Evolutionary conservation across 2,888 invertebrate genomes (phyloP), one percentile per base, ranked within the genome.

Genomic region (Chaetogeoica ovagalla): DNA sequence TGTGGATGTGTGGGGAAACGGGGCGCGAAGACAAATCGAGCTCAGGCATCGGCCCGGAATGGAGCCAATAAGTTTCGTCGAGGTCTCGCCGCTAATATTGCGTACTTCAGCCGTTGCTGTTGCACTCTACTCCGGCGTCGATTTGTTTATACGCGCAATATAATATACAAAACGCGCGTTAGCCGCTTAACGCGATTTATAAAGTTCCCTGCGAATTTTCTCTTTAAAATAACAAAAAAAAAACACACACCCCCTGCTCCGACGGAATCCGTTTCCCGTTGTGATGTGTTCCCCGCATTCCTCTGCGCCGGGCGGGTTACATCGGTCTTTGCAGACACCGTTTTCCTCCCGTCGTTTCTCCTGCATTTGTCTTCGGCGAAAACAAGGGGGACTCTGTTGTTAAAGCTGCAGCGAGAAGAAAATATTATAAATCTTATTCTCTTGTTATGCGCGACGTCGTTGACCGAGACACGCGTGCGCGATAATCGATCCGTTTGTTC

Each of bases 111-210:
- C 57, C 4, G 30, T 4, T 30, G 30, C 30, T 30, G 30, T n/a
- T 21, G 62, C n/a, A 39, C 57, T n/a, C 48, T n/a, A 11, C 75
- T 39, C 17, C 66, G 43, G 66, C 75, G 43, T 63, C 71, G 57
- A 55, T 19, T 66, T 66, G 69, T 76, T 76, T 52, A 11, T 48
- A n/a, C n/a, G n/a, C n/a, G n/a, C n/a, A n/a, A n/a, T n/a, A 60
- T 76, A 76, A 76, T 76, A 69, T 76, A 76, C 76, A 76, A 76
- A 69, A 76, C 59, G 60, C 5, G 2, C 48, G 21, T 76, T 60
- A 6, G 60, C 66, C 68, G 59, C n/a, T 57, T 76, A 76, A n/a
- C n/a, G 75, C 43, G 75, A 76, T 76, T 76, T 76, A 76, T 76
- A 76, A 68, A 76, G 66, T 76, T 48, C n/a, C 59, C 39, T 75